A percentile compares a stretch with the other conserved stretches of the same genome.
Evolutionary conservation across 2,797 vertebrate genomes (phyloP).

Genomic region (Catharus ustulatus): DNA sequence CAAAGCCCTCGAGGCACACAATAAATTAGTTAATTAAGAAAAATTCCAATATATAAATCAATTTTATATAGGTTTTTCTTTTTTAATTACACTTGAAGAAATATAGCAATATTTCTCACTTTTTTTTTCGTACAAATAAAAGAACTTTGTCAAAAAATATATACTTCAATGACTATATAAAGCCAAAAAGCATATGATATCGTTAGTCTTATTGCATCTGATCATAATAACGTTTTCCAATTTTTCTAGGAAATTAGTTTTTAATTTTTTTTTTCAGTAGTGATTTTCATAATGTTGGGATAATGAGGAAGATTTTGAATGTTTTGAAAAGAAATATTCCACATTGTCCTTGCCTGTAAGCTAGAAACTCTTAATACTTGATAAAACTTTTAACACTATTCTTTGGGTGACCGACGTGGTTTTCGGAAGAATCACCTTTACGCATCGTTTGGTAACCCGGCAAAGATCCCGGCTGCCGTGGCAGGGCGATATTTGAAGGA

Average conservation of each 20-base stretch:
- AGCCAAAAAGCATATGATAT: background rate
- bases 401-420: background rate
- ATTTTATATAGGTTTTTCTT: background rate
- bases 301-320: background rate
- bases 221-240: background rate
- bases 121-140: background rate
- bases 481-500: background rate
- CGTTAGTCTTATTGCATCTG: background rate
- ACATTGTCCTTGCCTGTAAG: background rate
- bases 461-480: background rate
- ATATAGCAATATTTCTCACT: background rate
- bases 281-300: background rate
- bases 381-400: background rate
- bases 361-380: too few species aligned
- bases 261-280: background rate
- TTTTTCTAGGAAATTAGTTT: background rate
- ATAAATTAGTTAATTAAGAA: slow-evolving; percentile 18
- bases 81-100: background rate
- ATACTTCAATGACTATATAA: background rate
- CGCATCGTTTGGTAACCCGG: background rate
- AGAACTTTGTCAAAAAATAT: background rate
- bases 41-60: background rate
- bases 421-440: background rate
- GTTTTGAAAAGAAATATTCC: background rate
- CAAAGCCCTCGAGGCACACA: background rate